Evolutionary conservation across 2,888 invertebrate species (phyloP).

Genomic region (Ptilodon capucinus): DNA sequence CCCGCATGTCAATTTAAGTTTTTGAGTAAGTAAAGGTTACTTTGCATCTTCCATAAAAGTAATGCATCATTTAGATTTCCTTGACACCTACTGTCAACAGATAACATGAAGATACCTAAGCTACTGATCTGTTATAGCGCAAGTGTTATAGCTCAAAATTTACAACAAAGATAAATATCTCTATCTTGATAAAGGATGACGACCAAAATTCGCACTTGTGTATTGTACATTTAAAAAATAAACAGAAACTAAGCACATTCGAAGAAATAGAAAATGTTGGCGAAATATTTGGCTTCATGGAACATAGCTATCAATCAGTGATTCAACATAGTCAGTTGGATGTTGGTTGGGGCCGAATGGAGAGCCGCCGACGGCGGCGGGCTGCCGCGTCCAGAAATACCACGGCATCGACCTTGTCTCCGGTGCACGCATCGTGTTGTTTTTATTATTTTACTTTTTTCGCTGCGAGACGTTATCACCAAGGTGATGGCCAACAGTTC

Average conservation of each 20-base stretch:
- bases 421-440: conserved; percentile 68
- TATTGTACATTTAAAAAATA: too few relatives aligned
- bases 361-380: conserved; percentile 43
- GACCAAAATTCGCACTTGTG: too few relatives aligned
- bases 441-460: conserved; percentile 74
- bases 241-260: background rate
- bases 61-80: background rate
- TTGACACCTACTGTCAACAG: background rate
- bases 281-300: conserved; percentile 50
- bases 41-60: background rate
- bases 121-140: too few relatives aligned
- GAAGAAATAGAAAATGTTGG: conserved; percentile 39
- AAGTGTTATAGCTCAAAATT: too few relatives aligned
- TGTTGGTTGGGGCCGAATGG: conserved; percentile 51
- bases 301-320: conserved; percentile 66
- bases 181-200: too few relatives aligned
- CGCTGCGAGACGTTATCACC: conserved; percentile 53
- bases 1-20: too few relatives aligned
- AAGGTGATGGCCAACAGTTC: conserved; percentile 69
- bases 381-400: conserved; percentile 73
- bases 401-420: conserved; percentile 76
- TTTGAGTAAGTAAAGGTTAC: background rate
- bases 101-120: too few relatives aligned
- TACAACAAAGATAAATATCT: too few relatives aligned
- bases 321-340: conserved; percentile 54